Conservation (phyloP, 2,888 invertebrate species). For the Pseudoips prasinana region DNA sequence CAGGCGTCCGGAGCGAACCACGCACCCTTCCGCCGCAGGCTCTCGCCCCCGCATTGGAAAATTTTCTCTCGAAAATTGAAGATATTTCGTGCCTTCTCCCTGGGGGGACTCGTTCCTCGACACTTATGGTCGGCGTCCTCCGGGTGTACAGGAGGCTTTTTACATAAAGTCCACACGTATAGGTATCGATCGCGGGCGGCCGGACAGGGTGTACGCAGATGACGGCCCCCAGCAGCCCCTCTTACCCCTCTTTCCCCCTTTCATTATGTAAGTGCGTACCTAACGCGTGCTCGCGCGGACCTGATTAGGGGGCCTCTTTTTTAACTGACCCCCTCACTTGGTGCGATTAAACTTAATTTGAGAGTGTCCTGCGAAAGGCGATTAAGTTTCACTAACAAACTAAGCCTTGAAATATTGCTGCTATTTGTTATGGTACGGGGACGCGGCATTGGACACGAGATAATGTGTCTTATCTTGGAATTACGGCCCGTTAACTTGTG, state of each 20-base stretch:
- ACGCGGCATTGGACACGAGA: slow-evolving; percentile 15
- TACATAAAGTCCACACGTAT: slow-evolving; percentile 82
- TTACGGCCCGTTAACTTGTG: no score
- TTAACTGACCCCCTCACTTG: slow-evolving; percentile 79
- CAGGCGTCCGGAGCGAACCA: slow-evolving; percentile 63
- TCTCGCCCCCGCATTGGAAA: slow-evolving; percentile 78
- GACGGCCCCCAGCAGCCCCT: slow-evolving; percentile 66
- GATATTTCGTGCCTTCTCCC: slow-evolving; percentile 80
- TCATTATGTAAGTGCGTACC: slow-evolving; percentile 81
- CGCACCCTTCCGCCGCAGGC: slow-evolving; percentile 77
- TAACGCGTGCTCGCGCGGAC: slow-evolving; percentile 80
- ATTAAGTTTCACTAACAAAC: slow-evolving; percentile 58
- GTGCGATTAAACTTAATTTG: slow-evolving; percentile 78
- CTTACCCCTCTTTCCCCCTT: slow-evolving; percentile 71
- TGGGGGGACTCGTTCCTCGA: slow-evolving; percentile 79
- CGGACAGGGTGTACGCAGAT: slow-evolving; percentile 81
- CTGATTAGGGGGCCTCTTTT: slow-evolving; percentile 80
- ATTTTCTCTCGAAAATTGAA: slow-evolving; percentile 82
- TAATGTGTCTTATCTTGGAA: no score
- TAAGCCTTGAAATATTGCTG: slow-evolving; percentile 38
- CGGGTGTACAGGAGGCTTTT: slow-evolving; percentile 80
- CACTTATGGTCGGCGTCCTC: slow-evolving; percentile 80
- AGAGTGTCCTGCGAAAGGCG: slow-evolving; percentile 60
- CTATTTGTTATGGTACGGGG: slow-evolving; percentile 34
- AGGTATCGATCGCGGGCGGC: slow-evolving; percentile 80